Conservation (phyloP, 2,888 invertebrate genomes). For the Rosalia funebris region DNA sequence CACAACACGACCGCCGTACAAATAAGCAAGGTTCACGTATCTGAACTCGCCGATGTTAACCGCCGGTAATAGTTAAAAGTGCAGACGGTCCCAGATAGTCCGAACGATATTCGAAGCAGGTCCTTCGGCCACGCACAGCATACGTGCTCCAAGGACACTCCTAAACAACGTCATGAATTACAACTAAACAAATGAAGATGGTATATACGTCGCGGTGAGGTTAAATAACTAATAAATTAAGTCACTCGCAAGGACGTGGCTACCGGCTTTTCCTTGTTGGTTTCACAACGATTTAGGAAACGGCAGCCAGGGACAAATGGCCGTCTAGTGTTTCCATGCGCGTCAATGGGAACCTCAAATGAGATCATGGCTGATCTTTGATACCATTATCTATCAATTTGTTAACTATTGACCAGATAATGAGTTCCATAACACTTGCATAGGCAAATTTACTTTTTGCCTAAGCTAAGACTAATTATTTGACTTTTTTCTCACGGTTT, state of each 20-base stretch:
- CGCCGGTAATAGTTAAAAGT: constrained; percentile 42
- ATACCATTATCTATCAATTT: too few relatives aligned
- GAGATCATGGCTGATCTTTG: too few relatives aligned
- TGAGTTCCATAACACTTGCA: too few relatives aligned
- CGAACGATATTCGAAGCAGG: constrained; percentile 24
- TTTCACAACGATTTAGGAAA: constrained; percentile 1
- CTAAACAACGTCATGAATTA: constrained; percentile 19
- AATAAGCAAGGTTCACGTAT: constrained; percentile 36
- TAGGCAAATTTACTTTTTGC: too few relatives aligned
- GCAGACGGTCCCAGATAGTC: constrained; percentile 36
- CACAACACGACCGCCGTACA: constrained; percentile 15
- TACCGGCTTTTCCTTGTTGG: constrained; percentile 6
- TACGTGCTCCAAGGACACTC: constrained; percentile 33
- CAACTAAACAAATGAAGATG: constrained; percentile 14
- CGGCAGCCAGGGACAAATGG: background rate
- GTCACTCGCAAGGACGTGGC: constrained; percentile 21
- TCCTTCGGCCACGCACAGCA: constrained; percentile 26
- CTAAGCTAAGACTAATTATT: too few relatives aligned
- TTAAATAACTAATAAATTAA: constrained; percentile 25
- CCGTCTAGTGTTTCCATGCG: background rate
- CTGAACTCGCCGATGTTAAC: constrained; percentile 31
- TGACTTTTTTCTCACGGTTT: too few relatives aligned
- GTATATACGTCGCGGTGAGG: constrained; percentile 9
- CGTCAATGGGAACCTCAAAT: background rate
- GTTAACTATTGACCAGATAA: too few relatives aligned